Evolutionary conservation across 2,888 invertebrate genomes (phyloP).

Genomic region (Hypsopygia costalis): DNA sequence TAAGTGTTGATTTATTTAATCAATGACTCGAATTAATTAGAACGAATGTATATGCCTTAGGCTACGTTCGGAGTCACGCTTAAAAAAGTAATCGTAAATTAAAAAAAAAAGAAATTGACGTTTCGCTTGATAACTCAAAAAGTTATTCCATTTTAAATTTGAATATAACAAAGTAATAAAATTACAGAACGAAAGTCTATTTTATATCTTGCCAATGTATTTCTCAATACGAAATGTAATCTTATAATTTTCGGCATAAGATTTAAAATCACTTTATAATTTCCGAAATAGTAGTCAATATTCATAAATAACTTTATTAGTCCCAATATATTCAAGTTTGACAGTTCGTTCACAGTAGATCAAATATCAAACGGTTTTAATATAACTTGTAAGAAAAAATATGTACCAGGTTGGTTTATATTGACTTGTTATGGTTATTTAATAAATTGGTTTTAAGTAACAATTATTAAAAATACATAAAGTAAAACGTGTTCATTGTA

Average conservation of each 20-base stretch:
- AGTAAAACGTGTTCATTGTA: too few species aligned
- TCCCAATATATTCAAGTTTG: conserved; percentile 10
- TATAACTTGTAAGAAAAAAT: conserved; percentile 1
- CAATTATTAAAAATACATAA: too few species aligned
- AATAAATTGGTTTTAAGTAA: background rate
- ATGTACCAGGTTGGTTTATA: background rate
- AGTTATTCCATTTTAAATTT: background rate
- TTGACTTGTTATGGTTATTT: too few species aligned
- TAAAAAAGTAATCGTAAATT: conserved; percentile 14
- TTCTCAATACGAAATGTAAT: background rate
- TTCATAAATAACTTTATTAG: conserved; percentile 11
- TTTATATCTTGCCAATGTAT: background rate
- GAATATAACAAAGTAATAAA: conserved; percentile 1
- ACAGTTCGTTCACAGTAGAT: conserved; percentile 11
- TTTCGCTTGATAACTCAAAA: background rate
- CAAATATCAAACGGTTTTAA: conserved; percentile 6
- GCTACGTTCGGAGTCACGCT: conserved; percentile 6
- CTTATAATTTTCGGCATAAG: conserved; percentile 11
- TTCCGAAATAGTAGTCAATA: conserved; percentile 7
- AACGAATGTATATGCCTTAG: conserved; percentile 12
- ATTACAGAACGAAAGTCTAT: background rate
- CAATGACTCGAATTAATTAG: conserved; percentile 19
- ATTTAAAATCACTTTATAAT: conserved; percentile 7
- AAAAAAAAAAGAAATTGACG: conserved; percentile 7
- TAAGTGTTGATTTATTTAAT: conserved; percentile 23